phyloP scores from a whole-genome alignment of 2,888 invertebrate genomes.

The Tolmerus cingulatus region DNA sequence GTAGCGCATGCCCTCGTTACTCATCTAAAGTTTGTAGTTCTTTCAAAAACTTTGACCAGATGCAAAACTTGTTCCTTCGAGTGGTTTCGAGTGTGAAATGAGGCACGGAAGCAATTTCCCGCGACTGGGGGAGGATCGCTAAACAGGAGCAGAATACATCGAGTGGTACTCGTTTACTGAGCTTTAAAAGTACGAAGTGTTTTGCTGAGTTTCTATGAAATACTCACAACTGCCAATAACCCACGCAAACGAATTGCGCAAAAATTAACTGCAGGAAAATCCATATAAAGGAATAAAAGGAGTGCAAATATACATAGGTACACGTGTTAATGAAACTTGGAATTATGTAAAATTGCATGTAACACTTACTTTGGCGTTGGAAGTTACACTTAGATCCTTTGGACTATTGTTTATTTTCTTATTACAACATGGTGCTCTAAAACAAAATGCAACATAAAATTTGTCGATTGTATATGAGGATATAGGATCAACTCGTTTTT shows the following conservation, averaged over 20 bases:
- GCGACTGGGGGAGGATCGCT: not conserved
- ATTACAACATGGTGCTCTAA: too few relatives aligned
- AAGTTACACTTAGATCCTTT: too few relatives aligned
- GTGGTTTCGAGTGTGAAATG: constrained; percentile 17
- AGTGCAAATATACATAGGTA: not conserved
- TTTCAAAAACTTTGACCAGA: constrained; percentile 26
- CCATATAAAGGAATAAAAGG: not conserved
- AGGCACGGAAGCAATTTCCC: not conserved
- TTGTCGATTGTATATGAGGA: too few relatives aligned
- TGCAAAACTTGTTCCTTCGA: constrained; percentile 25
- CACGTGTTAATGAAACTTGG: too few relatives aligned
- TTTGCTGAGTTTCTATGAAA: not conserved
- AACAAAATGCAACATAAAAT: too few relatives aligned
- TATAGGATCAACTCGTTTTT: too few relatives aligned
- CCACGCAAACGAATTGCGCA: not conserved
- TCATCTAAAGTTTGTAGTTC: not conserved
- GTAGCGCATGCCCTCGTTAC: constrained; percentile 29
- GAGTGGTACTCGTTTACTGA: not conserved
- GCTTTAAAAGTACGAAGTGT: not conserved
- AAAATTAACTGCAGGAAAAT: not conserved
- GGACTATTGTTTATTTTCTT: too few relatives aligned
- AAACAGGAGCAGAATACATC: not conserved
- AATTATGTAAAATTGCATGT: not conserved
- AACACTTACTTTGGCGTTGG: too few relatives aligned
- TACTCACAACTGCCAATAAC: not conserved